Evolutionary conservation across 2,113 vertebrate species (phyloP).

Genomic region (Sylvilagus bachmani): DNA sequence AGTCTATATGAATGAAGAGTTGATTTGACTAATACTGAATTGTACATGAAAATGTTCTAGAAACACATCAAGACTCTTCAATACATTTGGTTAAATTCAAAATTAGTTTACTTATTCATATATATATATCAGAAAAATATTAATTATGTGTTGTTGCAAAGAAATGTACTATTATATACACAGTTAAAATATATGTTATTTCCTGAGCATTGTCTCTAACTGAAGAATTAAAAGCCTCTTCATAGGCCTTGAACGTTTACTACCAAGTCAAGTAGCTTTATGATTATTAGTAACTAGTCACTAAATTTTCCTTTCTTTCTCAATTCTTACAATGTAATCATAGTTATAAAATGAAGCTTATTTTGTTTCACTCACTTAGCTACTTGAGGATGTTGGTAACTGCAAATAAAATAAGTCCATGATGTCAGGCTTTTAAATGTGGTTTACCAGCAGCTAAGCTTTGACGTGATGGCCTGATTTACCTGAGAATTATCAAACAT

Average conservation of each 20-base stretch:
- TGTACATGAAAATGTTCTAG: neutral
- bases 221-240: neutral
- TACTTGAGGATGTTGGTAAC: neutral
- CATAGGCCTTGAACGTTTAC: neutral
- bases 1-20: constrained; percentile 14
- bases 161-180: neutral
- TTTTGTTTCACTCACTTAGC: constrained; percentile 37
- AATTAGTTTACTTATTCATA: constrained; percentile 32
- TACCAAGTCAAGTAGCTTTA: constrained; percentile 24
- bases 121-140: neutral
- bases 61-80: neutral
- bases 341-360: constrained; percentile 30
- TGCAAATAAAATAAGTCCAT: constrained; percentile 1
- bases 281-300: constrained; percentile 45
- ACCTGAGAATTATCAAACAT: constrained; percentile 43
- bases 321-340: constrained; percentile 25
- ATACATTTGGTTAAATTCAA: neutral
- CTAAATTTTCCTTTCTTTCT: neutral
- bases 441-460: neutral
- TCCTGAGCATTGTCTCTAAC: neutral
- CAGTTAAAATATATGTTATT: neutral
- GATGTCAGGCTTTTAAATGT: neutral
- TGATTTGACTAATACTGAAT: constrained; percentile 7
- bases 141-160: constrained; percentile 28
- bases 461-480: constrained; percentile 40